A percentile compares a stretch with the other conserved stretches of the same genome.
Conservation (phyloP, 2,113 vertebrate species). For the Polypterus senegalus region DNA sequence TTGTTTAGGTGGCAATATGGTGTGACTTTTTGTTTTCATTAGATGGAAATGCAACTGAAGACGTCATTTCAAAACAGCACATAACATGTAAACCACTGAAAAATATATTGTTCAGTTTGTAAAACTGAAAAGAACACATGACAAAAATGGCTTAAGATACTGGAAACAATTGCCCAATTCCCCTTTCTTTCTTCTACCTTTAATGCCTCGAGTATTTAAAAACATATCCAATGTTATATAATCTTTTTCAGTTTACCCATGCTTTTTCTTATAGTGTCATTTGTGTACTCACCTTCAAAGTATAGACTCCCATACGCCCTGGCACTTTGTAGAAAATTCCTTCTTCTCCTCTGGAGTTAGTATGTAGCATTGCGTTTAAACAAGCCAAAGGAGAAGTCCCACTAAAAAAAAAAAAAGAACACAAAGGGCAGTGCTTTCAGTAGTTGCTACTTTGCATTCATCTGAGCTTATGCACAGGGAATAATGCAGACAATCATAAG, state of each 20-base stretch:
- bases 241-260: too few relatives aligned
- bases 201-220: neutral
- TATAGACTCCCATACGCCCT: slow-evolving; percentile 95
- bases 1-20: too few relatives aligned
- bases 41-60: too few relatives aligned
- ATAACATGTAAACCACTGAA: too few relatives aligned
- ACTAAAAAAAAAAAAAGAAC: slow-evolving; percentile 38
- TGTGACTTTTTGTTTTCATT: too few relatives aligned
- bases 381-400: slow-evolving; percentile 94
- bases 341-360: slow-evolving; percentile 89
- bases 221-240: neutral
- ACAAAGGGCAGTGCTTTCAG: slow-evolving; percentile 3
- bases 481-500: too few relatives aligned
- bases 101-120: too few relatives aligned
- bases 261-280: neutral
- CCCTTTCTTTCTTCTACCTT: neutral
- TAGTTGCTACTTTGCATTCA: neutral
- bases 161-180: neutral
- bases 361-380: slow-evolving; percentile 96
- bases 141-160: neutral
- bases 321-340: slow-evolving; percentile 99
- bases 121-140: neutral
- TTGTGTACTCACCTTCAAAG: slow-evolving; percentile 71
- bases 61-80: too few relatives aligned
- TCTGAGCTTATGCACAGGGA: too few relatives aligned